Conservation (phyloP, 2,113 vertebrate species). For the Uropsilus gracilis region DNA sequence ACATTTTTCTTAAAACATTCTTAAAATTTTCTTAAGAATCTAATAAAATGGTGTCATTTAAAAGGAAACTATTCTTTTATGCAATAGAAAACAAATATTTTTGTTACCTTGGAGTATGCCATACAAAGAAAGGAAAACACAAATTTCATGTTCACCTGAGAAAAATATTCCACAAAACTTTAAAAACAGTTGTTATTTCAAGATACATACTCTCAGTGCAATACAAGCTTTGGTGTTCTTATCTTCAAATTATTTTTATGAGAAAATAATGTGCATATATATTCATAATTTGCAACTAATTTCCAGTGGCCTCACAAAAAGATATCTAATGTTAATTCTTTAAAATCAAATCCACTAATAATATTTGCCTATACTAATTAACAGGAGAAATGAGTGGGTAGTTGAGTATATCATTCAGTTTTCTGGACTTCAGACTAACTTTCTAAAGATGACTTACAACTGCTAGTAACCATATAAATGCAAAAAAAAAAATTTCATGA, state of each 20-base stretch:
- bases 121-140: conserved; percentile 15
- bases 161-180: background rate
- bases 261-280: background rate
- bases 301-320: conserved; percentile 13
- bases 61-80: conserved; percentile 13
- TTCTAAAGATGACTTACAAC: conserved; percentile 2
- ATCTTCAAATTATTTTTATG: conserved; percentile 32
- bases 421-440: conserved; percentile 39
- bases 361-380: conserved; percentile 15
- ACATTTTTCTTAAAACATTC: too few species aligned
- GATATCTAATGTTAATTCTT: conserved; percentile 39
- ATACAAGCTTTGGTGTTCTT: background rate
- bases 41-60: background rate
- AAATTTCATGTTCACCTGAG: conserved; percentile 17
- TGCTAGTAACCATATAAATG: conserved; percentile 41
- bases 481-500: conserved; percentile 13
- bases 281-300: conserved; percentile 57
- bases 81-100: background rate
- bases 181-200: conserved; percentile 42
- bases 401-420: background rate
- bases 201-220: background rate
- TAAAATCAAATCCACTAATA: conserved; percentile 29
- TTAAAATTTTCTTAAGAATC: too few species aligned
- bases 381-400: background rate
- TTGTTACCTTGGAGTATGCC: background rate